A percentile compares a stretch with the other conserved stretches of the same genome.
Evolutionary conservation across 2,797 vertebrate genomes (phyloP).

Genomic region (Sciaenops ocellatus): DNA sequence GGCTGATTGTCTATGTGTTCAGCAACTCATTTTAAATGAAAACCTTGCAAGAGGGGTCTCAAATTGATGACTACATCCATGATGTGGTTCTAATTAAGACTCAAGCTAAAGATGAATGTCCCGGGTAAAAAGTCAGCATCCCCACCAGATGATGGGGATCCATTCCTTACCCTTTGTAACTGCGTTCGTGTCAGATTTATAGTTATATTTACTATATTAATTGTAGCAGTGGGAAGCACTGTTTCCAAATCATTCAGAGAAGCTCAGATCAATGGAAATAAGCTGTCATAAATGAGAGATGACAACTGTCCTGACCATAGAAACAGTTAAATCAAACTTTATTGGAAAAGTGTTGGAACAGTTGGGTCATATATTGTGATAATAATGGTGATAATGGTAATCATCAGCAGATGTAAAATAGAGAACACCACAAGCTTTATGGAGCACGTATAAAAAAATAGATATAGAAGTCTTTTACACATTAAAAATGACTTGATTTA

Average conservation of each 20-base stretch:
- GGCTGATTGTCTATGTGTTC: not conserved
- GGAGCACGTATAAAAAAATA: not conserved
- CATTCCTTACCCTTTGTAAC: not conserved
- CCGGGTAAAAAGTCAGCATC: no score
- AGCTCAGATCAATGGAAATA: not conserved
- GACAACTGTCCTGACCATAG: not conserved
- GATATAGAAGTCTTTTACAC: not conserved
- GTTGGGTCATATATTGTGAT: not conserved
- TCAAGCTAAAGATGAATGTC: not conserved
- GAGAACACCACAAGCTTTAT: not conserved
- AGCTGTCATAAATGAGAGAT: not conserved
- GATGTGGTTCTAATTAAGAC: not conserved
- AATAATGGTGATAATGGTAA: not conserved
- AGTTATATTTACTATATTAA: not conserved
- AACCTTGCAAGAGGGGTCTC: not conserved
- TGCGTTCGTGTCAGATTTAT: not conserved
- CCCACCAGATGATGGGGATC: no score
- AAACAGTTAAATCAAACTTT: not conserved
- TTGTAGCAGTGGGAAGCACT: not conserved
- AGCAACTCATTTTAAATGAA: not conserved
- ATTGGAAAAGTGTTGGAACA: not conserved
- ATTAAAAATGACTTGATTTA: constrained; percentile 20
- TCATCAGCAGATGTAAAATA: not conserved
- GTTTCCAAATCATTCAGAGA: not conserved
- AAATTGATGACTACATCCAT: not conserved